Conservation (phyloP, 2,888 invertebrate genomes). For the Megalurothrips usitatus region DNA sequence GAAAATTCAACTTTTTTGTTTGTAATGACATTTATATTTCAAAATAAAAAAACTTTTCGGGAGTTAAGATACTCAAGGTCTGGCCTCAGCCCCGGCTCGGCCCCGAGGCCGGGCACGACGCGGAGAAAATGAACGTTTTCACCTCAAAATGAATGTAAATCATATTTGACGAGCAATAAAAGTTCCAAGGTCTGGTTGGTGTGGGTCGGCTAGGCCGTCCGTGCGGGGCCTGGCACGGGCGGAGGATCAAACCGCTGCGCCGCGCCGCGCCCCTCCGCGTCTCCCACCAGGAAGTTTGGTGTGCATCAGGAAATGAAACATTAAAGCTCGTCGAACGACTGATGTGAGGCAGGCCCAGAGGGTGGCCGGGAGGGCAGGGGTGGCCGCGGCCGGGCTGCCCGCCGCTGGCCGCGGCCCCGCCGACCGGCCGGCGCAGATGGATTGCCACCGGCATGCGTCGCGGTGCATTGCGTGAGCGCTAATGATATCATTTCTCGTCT, state of each 20-base stretch:
- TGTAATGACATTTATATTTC: no score
- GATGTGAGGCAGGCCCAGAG: not conserved
- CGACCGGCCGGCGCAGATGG: not conserved
- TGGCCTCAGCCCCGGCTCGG: not conserved
- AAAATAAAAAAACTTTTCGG: no score
- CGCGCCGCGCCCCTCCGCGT: not conserved
- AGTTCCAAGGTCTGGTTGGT: not conserved
- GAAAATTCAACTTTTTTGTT: no score
- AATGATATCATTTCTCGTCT: no score
- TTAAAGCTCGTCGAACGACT: slow-evolving; percentile 22
- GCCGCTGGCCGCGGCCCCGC: not conserved
- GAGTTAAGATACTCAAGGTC: not conserved
- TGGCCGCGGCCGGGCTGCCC: not conserved
- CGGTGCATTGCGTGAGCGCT: no score
- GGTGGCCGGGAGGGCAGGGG: not conserved
- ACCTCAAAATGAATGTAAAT: slow-evolving; percentile 9
- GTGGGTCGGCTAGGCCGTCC: no score
- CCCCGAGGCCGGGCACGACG: no score
- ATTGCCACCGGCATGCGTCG: not conserved
- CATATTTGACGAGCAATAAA: slow-evolving; percentile 3
- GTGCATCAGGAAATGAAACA: slow-evolving; percentile 22
- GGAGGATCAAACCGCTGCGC: not conserved
- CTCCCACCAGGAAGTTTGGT: not conserved
- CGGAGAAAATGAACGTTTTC: not conserved
- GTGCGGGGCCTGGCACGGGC: not conserved